Base-by-base conservation (phyloP, 2,888 invertebrate species). In the Parapristionchus giblindavisi region DNA sequence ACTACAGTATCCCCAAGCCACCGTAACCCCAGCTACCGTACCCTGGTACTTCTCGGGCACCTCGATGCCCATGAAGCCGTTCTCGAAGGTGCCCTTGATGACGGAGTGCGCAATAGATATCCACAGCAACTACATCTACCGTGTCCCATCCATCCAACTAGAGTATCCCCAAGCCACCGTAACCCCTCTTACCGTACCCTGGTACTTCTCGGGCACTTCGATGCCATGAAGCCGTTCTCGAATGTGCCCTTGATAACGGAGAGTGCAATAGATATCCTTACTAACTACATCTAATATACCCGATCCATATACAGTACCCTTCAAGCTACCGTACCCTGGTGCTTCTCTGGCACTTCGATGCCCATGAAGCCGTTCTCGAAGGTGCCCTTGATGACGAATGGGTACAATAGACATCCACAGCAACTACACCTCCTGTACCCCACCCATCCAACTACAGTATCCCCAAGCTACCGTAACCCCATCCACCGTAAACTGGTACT, bases 331-430 rank as follows among this genome's bases (percentile, higher is more conserved):
- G n/a, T n/a, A 73, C 73, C 83, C 65, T 83, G 84, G 89, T 94
- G 94, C 83, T 96, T 93, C 2, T 92, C 90, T 5, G 93, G 93
- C 51, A 95, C 93, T 91, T 98, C 96, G 75, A 97, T 92, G 0
- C 94, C 94, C 94, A 96, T 94, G 27, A 95, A 89, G 83, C 98
- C 97, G 90, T 96, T 96, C 81, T 94, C 93, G 89, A 97, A 98
- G 1, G 95, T 90, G 80, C 92, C 91, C 86, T 94, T 91, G 63
- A 94, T 89, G 8, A 73, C 73, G 29, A 24, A 40, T 40, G 4
- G 29, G 61, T 38, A 6, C 32, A 60, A 54, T n/a, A n/a, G n/a
- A n/a, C n/a, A n/a, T n/a, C n/a, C n/a, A n/a, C n/a, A n/a, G n/a
- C n/a, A n/a, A n/a, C n/a, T n/a, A n/a, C n/a, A n/a, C n/a, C n/a